Evolutionary conservation across 2,888 invertebrate genomes (phyloP).

Genomic region (Stenichneumon culpator): DNA sequence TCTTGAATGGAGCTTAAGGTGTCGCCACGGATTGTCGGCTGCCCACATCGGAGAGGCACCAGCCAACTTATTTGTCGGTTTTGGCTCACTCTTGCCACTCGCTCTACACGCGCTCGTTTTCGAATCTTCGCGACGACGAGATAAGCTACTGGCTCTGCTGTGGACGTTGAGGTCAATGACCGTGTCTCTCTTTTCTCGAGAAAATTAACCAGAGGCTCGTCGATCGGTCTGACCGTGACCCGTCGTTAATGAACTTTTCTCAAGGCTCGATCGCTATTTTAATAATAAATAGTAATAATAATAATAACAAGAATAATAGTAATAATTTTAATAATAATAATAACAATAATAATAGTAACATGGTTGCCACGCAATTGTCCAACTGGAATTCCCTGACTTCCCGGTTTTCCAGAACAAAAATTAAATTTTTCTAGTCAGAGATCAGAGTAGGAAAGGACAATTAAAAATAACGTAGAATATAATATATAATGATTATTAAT

Average conservation of each 20-base stretch:
- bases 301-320: background rate
- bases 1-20: constrained; percentile 70
- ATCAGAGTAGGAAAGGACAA: too few relatives aligned
- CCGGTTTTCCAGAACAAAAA: too few relatives aligned
- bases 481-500: too few relatives aligned
- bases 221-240: background rate
- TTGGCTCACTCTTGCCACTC: background rate
- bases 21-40: constrained; percentile 25
- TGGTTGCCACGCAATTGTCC: too few relatives aligned
- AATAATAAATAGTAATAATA: background rate
- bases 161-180: constrained; percentile 59
- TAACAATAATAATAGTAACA: too few relatives aligned
- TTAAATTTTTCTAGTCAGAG: too few relatives aligned
- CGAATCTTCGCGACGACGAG: constrained; percentile 72
- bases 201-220: background rate
- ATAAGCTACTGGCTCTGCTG: constrained; percentile 42
- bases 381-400: too few relatives aligned
- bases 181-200: constrained; percentile 42
- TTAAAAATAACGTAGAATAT: too few relatives aligned
- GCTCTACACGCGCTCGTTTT: constrained; percentile 53
- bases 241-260: background rate
- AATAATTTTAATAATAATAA: background rate
- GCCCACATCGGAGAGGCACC: background rate
- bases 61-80: background rate
- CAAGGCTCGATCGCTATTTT: background rate